These are phyloP conservation scores for Rhogogaster chlorosoma DNA, from an alignment of 2,888 invertebrate species.

Conservation along the genomic window DNA sequence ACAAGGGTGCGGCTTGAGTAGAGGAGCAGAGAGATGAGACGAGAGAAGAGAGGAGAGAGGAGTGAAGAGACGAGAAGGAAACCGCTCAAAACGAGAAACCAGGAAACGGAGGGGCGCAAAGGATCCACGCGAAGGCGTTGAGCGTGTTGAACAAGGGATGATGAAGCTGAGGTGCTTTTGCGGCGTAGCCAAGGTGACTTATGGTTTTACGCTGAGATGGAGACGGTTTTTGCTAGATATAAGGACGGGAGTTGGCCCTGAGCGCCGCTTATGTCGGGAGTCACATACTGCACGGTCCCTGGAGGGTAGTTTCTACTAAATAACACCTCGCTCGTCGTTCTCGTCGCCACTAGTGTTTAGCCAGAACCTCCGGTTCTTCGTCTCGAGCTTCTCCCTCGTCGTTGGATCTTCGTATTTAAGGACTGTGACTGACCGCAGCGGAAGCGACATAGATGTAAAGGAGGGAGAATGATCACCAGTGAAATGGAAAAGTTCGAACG, in stretches of 20 bases:
- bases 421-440: neutral
- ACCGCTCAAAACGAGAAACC: conserved; percentile 18
- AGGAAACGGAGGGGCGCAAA: neutral
- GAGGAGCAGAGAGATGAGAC: neutral
- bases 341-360: conserved; percentile 34
- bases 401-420: neutral
- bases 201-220: conserved; percentile 43
- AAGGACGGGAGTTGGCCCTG: conserved; percentile 13
- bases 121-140: conserved; percentile 25
- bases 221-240: conserved; percentile 47
- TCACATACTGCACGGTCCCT: conserved; percentile 35
- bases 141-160: conserved; percentile 48
- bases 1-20: conserved; percentile 3
- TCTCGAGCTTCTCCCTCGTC: neutral
- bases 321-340: conserved; percentile 39
- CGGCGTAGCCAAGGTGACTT: conserved; percentile 45
- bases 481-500: neutral
- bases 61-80: conserved; percentile 6
- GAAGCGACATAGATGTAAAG: neutral
- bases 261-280: conserved; percentile 27
- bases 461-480: neutral
- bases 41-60: neutral
- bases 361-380: conserved; percentile 1
- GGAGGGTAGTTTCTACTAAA: conserved; percentile 46
- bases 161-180: conserved; percentile 47